These are phyloP conservation scores for Vanessa atalanta DNA, from an alignment of 1,140 invertebrate genomes.

Conservation along the genomic window DNA sequence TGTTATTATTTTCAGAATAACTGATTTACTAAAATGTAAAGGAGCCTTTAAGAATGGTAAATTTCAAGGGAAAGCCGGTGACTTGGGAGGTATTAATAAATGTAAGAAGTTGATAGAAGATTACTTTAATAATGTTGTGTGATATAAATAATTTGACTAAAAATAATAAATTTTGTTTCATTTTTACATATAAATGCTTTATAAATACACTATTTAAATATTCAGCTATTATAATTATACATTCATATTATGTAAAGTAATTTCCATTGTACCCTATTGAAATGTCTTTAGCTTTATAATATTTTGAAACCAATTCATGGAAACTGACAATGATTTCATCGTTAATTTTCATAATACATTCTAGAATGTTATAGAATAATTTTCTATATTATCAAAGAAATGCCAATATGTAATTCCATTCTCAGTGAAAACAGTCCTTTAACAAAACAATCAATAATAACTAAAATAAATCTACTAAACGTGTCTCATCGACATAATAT, in stretches of 20 bases:
- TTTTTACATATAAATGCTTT: slow-evolving; percentile 25
- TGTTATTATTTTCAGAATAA: slow-evolving; percentile 57
- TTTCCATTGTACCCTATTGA: too few relatives aligned
- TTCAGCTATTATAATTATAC: too few relatives aligned
- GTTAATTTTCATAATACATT: too few relatives aligned
- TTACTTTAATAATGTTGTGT: slow-evolving; percentile 62
- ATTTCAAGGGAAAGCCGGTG: slow-evolving; percentile 71
- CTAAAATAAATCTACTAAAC: not conserved
- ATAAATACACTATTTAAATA: not conserved
- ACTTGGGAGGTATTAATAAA: slow-evolving; percentile 61
- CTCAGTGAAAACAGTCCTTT: too few relatives aligned
- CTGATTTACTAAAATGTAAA: slow-evolving; percentile 67
- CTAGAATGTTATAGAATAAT: too few relatives aligned
- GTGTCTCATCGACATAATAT: not conserved
- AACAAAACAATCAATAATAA: not conserved
- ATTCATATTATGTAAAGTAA: too few relatives aligned
- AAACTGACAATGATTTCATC: too few relatives aligned
- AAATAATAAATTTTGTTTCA: slow-evolving; percentile 2
- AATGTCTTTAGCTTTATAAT: too few relatives aligned
- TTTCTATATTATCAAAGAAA: too few relatives aligned
- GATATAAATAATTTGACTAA: slow-evolving; percentile 12
- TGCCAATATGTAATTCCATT: too few relatives aligned
- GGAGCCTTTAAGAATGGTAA: slow-evolving; percentile 73
- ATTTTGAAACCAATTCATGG: too few relatives aligned
- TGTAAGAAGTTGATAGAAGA: slow-evolving; percentile 68